Percentiles rank a stretch among this genome's conserved stretches.
phyloP scores from a whole-genome alignment of 2,888 invertebrate genomes.

The Caenorhabditis wallacei region DNA sequence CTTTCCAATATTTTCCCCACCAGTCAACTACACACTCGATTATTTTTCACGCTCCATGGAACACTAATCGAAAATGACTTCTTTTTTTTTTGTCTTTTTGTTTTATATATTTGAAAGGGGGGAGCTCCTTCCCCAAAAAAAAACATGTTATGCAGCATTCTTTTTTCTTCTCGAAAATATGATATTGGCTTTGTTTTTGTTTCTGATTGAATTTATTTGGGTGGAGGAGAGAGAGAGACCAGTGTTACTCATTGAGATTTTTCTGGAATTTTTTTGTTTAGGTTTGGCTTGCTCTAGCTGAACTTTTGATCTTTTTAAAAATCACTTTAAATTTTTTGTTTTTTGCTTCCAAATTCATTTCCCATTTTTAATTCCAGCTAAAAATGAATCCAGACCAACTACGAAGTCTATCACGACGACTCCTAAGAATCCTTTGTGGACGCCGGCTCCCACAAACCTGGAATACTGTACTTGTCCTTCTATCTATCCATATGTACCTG shows the following conservation, averaged over 20 bases:
- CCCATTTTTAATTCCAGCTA: background rate
- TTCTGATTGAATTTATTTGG: constrained; percentile 5
- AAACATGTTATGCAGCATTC: constrained; percentile 15
- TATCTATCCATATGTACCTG: constrained; percentile 76
- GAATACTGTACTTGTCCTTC: constrained; percentile 75
- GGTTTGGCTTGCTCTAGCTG: no score
- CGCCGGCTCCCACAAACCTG: constrained; percentile 75
- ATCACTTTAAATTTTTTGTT: no score
- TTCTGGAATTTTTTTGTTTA: no score
- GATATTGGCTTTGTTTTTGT: constrained; percentile 3
- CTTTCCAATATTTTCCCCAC: background rate
- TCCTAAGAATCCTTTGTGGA: constrained; percentile 72
- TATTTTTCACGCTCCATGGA: constrained; percentile 32
- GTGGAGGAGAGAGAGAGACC: background rate
- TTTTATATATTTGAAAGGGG: background rate
- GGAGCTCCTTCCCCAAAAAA: background rate
- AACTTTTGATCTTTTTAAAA: no score
- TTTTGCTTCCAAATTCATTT: background rate
- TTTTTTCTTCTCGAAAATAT: constrained; percentile 7
- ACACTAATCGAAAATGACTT: constrained; percentile 31
- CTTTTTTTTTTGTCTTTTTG: constrained; percentile 22
- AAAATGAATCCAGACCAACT: constrained; percentile 26
- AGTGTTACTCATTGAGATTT: background rate
- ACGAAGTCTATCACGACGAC: constrained; percentile 62
- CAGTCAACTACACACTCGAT: background rate